Conservation (phyloP, 2,888 invertebrate genomes). For the Xiphydria camelus region DNA sequence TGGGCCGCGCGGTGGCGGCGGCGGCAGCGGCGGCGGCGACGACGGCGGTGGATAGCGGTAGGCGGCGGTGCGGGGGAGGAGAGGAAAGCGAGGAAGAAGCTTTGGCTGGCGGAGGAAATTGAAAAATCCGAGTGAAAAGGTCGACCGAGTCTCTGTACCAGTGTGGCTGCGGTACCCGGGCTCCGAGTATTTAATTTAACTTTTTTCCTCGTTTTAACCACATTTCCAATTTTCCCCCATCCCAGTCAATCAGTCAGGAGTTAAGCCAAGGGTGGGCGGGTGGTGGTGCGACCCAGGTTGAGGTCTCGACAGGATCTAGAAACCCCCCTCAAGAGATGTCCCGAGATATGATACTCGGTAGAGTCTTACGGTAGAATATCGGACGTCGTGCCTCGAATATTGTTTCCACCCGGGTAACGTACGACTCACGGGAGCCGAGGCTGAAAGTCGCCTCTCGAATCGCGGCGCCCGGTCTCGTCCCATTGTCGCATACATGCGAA, state of each 20-base stretch:
- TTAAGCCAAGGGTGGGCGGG: constrained; percentile 21
- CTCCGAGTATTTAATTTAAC: constrained; percentile 45
- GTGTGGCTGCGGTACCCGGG: constrained; percentile 26
- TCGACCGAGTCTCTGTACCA: constrained; percentile 22
- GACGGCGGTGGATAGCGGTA: not conserved
- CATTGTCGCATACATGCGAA: too few relatives aligned
- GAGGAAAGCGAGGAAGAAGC: constrained; percentile 17
- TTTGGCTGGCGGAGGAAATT: constrained; percentile 39
- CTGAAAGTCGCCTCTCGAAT: too few relatives aligned
- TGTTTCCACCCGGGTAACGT: not conserved
- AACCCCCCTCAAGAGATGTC: not conserved
- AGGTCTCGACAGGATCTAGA: constrained; percentile 6
- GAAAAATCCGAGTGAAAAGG: constrained; percentile 46
- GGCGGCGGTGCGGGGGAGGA: not conserved
- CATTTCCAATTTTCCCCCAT: constrained; percentile 42
- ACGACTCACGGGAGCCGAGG: too few relatives aligned
- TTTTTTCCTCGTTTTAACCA: constrained; percentile 42
- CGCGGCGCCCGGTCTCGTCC: too few relatives aligned
- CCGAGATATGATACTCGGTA: not conserved
- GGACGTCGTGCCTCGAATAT: not conserved
- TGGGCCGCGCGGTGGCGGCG: too few relatives aligned
- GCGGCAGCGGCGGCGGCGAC: constrained; percentile 8
- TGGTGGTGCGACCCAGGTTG: constrained; percentile 10
- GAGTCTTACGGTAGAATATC: not conserved
- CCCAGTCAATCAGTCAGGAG: constrained; percentile 18